Conservation (phyloP, 2,888 invertebrate genomes). For the Melolontha melolontha region DNA sequence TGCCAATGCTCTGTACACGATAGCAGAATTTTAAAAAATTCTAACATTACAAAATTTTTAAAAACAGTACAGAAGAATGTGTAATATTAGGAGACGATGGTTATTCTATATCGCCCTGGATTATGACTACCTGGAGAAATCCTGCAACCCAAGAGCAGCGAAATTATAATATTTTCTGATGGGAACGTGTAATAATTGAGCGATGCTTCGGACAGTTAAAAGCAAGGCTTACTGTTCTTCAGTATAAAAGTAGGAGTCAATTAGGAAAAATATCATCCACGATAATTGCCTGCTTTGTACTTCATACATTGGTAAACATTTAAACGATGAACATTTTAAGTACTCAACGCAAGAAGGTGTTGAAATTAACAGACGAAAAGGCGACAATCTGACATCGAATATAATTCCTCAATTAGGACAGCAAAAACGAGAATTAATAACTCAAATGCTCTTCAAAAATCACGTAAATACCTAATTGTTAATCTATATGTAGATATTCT, state of each 20-base stretch:
- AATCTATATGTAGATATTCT: no score
- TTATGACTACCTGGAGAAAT: slow-evolving; percentile 13
- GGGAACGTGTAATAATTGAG: slow-evolving; percentile 16
- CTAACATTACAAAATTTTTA: slow-evolving; percentile 2
- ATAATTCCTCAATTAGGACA: slow-evolving; percentile 29
- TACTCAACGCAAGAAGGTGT: slow-evolving; percentile 11
- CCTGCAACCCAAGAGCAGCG: slow-evolving; percentile 16
- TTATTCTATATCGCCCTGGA: slow-evolving; percentile 19
- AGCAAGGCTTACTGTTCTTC: slow-evolving; percentile 11
- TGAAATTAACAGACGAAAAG: slow-evolving; percentile 20
- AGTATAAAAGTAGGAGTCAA: slow-evolving; percentile 13
- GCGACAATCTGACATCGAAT: slow-evolving; percentile 20
- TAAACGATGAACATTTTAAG: slow-evolving; percentile 34
- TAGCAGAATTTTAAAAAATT: slow-evolving; percentile 8
- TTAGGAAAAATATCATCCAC: slow-evolving; percentile 17
- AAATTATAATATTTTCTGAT: slow-evolving; percentile 10
- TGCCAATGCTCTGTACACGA: slow-evolving; percentile 1
- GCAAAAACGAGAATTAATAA: slow-evolving; percentile 27
- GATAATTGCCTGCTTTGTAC: slow-evolving; percentile 19
- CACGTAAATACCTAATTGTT: slow-evolving; percentile 6
- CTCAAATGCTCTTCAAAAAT: slow-evolving; percentile 11
- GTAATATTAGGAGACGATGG: slow-evolving; percentile 26
- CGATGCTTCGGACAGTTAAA: slow-evolving; percentile 14
- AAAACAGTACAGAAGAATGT: slow-evolving; percentile 11
- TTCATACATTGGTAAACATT: slow-evolving; percentile 34